Percentiles rank a stretch among this genome's conserved stretches.
Conservation (phyloP, 2,113 vertebrate species). For the Reinhardtius hippoglossoides region DNA sequence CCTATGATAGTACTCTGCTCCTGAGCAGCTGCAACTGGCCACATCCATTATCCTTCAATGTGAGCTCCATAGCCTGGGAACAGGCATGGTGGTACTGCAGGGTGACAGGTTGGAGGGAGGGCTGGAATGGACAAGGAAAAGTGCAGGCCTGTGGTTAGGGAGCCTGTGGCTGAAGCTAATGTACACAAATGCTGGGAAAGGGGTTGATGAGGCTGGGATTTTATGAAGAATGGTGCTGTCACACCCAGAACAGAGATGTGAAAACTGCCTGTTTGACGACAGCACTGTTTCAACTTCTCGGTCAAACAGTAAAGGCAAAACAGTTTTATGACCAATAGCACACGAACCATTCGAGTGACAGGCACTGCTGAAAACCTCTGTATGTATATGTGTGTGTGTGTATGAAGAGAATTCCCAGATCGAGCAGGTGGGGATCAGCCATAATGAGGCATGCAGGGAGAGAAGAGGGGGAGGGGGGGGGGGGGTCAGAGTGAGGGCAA, state of each 20-base stretch:
- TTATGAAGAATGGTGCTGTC: slow-evolving; percentile 50
- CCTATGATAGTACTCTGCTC: slow-evolving; percentile 77
- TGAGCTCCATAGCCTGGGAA: slow-evolving; percentile 54
- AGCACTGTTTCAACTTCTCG: slow-evolving; percentile 72
- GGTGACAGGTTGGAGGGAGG: slow-evolving; percentile 52
- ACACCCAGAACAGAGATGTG: slow-evolving; percentile 51
- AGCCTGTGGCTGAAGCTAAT: slow-evolving; percentile 33
- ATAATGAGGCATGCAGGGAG: slow-evolving; percentile 75
- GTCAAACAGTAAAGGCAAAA: slow-evolving; percentile 71
- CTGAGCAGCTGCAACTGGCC: slow-evolving; percentile 75
- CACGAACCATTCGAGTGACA: slow-evolving; percentile 64
- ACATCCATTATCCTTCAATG: slow-evolving; percentile 80
- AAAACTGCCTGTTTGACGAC: slow-evolving; percentile 61
- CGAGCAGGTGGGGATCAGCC: slow-evolving; percentile 74
- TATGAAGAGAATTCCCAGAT: slow-evolving; percentile 56
- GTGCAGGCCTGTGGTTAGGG: slow-evolving; percentile 44
- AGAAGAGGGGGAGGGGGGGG: slow-evolving; percentile 18
- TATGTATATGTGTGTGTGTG: slow-evolving; percentile 22
- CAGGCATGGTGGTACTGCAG: slow-evolving; percentile 29
- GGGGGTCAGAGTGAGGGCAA: slow-evolving; percentile 16
- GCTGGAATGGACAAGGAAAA: slow-evolving; percentile 55
- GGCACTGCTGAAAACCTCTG: slow-evolving; percentile 72
- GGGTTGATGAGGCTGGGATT: slow-evolving; percentile 22
- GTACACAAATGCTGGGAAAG: slow-evolving; percentile 36
- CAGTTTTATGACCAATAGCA: slow-evolving; percentile 78